Evolutionary conservation across 1,140 invertebrate genomes (phyloP), one percentile per base, ranked within the genome.

Genomic region (Musca vetustissima): DNA sequence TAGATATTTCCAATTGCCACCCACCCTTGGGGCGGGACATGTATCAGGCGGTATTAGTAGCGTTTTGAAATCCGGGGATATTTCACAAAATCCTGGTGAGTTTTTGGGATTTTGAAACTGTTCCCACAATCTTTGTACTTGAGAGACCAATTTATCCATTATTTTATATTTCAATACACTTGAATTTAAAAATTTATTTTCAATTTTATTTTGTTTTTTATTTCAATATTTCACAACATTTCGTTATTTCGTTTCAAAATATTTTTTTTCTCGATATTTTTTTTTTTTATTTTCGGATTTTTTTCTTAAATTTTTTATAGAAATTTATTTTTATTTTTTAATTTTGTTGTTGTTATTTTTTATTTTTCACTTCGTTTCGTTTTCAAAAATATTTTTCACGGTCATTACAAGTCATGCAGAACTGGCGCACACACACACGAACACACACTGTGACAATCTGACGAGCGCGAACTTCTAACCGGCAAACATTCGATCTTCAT

Each of bases 1-100:
- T 25, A 70, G 25, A 48, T 59, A 66, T 48, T 61, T 70, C 64
- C 64, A 70, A 9, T 9, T 59, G 15, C 53, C 59, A 8, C 53
- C 19, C 64, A 11, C 43, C 24, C 36, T 48, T 25, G 25, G 14
- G 25, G 14, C 36, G 36, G 36, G 36, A 43, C 69, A 70, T 9
- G 47, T 61, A n/a, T 65, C 50, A 1, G 50, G 32, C n/a, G 49
- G 21, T 4, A 52, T 52, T 43, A 43, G 36, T 43, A 43, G 36
- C 6, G 36, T 8, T 43, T 43, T 43, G 11, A 9, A 43, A 13
- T 43, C 11, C n/a, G 19, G 8, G 6, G 25, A 19, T 22, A 19
- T 21, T 43, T 21, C 17, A 61, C 57, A 61, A 61, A 61, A 28
- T 36, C 57, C 57, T 6, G 6, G 15, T n/a, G 8, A 28, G 32